Base-by-base conservation (phyloP, 2,113 vertebrate species). In the Peromyscus californicus region DNA sequence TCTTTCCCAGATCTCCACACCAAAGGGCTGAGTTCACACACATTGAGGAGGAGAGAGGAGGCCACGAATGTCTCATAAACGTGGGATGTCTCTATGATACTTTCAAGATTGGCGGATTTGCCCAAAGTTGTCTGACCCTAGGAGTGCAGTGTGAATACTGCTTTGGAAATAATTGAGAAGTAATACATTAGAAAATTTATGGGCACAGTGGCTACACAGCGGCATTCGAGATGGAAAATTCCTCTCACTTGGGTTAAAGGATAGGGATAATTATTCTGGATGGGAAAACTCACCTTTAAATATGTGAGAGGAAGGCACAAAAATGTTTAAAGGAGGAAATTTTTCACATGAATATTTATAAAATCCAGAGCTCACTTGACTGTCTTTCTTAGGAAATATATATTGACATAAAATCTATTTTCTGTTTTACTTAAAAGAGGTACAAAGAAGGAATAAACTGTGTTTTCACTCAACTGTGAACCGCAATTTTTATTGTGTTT, bases 21-120 rank as follows among this genome's bases (percentile, higher is more conserved):
- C 79, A 82, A 97, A 97, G 61, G 48, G 29, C 63, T 95, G 93
- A 97, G 57, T 42, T 97, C 90, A 96, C 79, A 92, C 51, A 86
- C 65, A 88, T 0, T 70, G 31, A 92, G 63, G 74, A 95, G 90
- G 87, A 96, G 33, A 96, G 91, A 83, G 39, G 70, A 96, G 88
- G 95, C 80, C 97, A 95, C 61, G 95, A 96, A 96, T 88, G 90
- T 95, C 92, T 97, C 90, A 87, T 88, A 95, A 92, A 96, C 54
- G 74, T 96, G 95, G 84, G 76, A 95, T 96, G 91, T 89, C 72
- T 70, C 89, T 83, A 89, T 94, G 89, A 72, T 95, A 90, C 96
- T 96, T 96, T 95, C 84, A 94, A 90, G 93, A 91, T 90, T 93
- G 83, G 65, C 93, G 21, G 39, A 87, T 93, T 61, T 94, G 93